Evolutionary conservation across 2,113 vertebrate species (phyloP).

Genomic region (Saimiri boliviensis): DNA sequence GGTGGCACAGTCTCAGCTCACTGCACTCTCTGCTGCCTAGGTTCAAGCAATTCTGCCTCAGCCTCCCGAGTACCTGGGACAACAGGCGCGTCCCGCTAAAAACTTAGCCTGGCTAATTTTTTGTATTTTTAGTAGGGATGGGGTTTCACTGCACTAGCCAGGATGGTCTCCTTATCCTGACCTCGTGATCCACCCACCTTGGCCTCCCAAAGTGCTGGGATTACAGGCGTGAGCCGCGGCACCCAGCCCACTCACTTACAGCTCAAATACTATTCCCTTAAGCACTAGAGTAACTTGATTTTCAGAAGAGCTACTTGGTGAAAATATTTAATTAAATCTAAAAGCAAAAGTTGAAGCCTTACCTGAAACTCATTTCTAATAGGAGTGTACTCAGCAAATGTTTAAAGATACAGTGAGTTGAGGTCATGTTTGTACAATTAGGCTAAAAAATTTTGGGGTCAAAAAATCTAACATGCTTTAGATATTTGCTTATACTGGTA

Average conservation of each 20-base stretch:
- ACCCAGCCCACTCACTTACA: neutral
- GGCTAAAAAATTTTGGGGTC: neutral
- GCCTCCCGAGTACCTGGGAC: too few species aligned
- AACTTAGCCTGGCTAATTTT: too few species aligned
- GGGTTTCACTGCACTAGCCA: too few species aligned
- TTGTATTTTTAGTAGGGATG: too few species aligned
- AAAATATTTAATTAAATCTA: slow-evolving; percentile 58
- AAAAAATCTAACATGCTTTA: slow-evolving; percentile 6
- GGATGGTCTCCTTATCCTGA: too few species aligned
- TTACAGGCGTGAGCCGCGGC: too few species aligned
- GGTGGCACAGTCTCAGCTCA: too few species aligned
- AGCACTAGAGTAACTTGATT: slow-evolving; percentile 42
- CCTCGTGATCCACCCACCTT: too few species aligned
- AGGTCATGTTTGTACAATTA: slow-evolving; percentile 30
- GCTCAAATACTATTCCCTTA: slow-evolving; percentile 14
- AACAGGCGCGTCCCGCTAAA: too few species aligned
- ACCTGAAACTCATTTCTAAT: slow-evolving; percentile 32
- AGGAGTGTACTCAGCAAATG: slow-evolving; percentile 26
- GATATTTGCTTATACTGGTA: neutral
- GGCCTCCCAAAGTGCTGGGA: too few species aligned
- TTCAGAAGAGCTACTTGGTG: slow-evolving; percentile 43
- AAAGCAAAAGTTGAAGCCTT: slow-evolving; percentile 40
- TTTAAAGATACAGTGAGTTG: neutral
- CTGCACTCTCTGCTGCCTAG: too few species aligned
- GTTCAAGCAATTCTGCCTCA: too few species aligned